Percentiles rank a stretch among this genome's conserved stretches.
Evolutionary conservation across 2,888 invertebrate species (phyloP).

Genomic region (Cantharis rustica): DNA sequence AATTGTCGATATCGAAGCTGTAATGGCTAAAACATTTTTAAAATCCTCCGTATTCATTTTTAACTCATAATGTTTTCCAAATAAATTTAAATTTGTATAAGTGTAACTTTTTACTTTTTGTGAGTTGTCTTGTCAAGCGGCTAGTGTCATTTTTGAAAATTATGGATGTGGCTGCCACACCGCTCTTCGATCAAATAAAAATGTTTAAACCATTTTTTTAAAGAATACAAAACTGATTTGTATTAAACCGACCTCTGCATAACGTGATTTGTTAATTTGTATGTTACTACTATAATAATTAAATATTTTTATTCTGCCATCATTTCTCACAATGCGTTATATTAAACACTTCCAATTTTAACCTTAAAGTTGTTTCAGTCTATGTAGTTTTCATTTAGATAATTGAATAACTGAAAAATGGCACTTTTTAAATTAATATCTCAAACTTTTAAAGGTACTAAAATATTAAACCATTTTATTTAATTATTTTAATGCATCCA

Average conservation of each 20-base stretch:
- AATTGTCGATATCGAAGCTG: conserved; percentile 78
- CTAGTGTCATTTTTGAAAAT: neutral
- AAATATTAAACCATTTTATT: neutral
- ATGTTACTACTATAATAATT: too few species aligned
- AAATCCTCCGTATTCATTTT: conserved; percentile 53
- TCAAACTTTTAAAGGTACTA: neutral
- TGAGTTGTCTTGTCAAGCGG: neutral
- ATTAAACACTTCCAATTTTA: neutral
- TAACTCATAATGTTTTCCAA: neutral
- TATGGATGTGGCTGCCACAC: neutral
- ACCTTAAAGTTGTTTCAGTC: neutral
- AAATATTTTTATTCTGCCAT: neutral
- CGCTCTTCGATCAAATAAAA: neutral
- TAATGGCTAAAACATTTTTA: conserved; percentile 58
- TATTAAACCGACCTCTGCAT: too few species aligned
- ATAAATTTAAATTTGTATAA: neutral
- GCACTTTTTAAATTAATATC: neutral
- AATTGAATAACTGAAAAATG: neutral
- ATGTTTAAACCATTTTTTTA: too few species aligned
- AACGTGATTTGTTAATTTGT: too few species aligned
- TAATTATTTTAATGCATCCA: neutral
- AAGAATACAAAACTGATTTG: too few species aligned
- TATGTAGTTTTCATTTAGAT: neutral
- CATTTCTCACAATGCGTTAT: neutral
- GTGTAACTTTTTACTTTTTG: neutral